Base-by-base conservation (phyloP, 2,113 vertebrate species). In the Gymnocephalus cernua region DNA sequence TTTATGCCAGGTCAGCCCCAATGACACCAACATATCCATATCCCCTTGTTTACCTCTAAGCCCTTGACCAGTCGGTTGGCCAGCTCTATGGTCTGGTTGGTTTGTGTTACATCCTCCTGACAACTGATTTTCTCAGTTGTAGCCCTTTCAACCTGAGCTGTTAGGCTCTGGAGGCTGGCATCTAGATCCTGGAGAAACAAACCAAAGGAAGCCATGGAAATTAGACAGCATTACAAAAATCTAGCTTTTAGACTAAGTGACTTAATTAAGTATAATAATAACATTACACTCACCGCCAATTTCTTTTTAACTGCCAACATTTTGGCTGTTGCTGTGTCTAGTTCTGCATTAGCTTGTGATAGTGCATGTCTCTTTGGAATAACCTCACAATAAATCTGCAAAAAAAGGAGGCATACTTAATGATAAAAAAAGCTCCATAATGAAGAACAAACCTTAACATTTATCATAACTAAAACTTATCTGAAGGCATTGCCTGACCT, bases 341-440 rank as follows among this genome's bases (percentile, higher is more conserved):
- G 78, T 29, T 97, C 96, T 56, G 74, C 47, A 83, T 96, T 97
- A 84, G 94, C 93, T 74, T 96, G 93, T 53, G 89, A 86, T 79
- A 97, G 69, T 0, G 86, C 94, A 64, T 88, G 93, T 18, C 86
- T 85, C 89, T 97, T 97, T 13, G 95, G 94, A 77, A 96, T 95
- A 27, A 96, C 95, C 3, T 96, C 95, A 91, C 95, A 97, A 89
- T 94, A 95, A 59, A 96, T 94, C 95, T 96, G 86, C 4, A 81
- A 68, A 59, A 59, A 62, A 78, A 66, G 10, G 27, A 74, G 32
- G 2, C 19, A 67, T 14, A 19, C 1, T 18, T 47, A 1, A 62
- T 50, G 5, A 63, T 38, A 47, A 51, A 51, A 4, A 51, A 50
- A 5, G 3, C 9, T 74, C 9, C 10, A 50, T 12, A 47, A 27